Conservation (phyloP, 2,113 vertebrate species). For the Piaya cayana region DNA sequence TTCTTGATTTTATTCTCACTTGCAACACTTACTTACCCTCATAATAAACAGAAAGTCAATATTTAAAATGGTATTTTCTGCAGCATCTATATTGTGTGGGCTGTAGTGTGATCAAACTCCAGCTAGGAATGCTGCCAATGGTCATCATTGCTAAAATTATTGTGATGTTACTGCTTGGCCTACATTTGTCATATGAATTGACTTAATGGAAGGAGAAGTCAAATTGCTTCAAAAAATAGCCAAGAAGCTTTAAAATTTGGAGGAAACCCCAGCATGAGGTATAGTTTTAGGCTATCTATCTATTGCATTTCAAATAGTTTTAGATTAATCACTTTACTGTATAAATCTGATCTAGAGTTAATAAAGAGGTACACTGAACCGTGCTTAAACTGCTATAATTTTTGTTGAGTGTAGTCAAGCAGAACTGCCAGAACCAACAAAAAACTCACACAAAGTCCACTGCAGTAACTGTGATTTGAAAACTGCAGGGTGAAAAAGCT, state of each 20-base stretch:
- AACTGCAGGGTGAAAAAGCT: neutral
- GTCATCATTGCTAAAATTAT: neutral
- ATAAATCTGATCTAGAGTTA: neutral
- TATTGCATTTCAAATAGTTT: neutral
- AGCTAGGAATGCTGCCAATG: slow-evolving; percentile 29
- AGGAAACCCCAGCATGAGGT: neutral
- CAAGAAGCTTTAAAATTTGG: neutral
- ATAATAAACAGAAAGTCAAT: neutral
- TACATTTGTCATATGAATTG: slow-evolving; percentile 29
- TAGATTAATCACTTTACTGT: neutral
- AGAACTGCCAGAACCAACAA: neutral
- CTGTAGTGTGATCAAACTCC: neutral
- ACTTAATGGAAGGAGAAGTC: slow-evolving; percentile 13
- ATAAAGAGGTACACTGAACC: neutral
- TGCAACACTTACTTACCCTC: neutral
- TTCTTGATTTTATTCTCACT: neutral
- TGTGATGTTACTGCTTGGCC: slow-evolving; percentile 10
- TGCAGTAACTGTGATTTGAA: neutral
- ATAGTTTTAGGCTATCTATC: neutral
- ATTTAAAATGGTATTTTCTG: neutral
- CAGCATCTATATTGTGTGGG: neutral
- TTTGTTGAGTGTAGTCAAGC: neutral
- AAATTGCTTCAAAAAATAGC: neutral
- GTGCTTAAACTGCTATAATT: neutral
- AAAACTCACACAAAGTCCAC: neutral